These are phyloP conservation scores for Oligia strigilis DNA, from an alignment of 2,888 invertebrate species.

Conservation along the genomic window DNA sequence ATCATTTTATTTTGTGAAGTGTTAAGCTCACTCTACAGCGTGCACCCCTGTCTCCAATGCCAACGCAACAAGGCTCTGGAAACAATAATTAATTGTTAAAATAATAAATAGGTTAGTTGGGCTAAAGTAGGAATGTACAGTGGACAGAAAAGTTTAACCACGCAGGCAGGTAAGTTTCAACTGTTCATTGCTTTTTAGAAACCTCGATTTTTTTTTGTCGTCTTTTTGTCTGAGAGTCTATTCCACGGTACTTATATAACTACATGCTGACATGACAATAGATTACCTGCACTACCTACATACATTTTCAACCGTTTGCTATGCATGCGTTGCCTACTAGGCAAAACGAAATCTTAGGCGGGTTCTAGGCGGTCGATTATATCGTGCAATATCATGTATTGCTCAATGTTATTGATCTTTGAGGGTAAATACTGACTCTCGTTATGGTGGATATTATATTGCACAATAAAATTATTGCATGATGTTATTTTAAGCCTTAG, in stretches of 20 bases:
- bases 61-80: neutral
- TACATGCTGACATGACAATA: neutral
- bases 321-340: neutral
- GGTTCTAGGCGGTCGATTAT: neutral
- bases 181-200: too few species aligned
- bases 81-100: conserved; percentile 21
- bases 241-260: neutral
- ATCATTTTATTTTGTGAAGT: conserved; percentile 17
- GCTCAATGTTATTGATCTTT: neutral
- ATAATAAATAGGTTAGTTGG: conserved; percentile 1
- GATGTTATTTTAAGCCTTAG: too few species aligned
- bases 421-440: neutral
- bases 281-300: neutral
- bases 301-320: neutral
- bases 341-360: neutral
- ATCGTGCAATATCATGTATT: neutral
- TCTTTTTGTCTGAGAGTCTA: neutral
- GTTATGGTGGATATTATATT: neutral
- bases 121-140: neutral
- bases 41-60: conserved; percentile 12
- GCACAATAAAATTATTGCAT: neutral
- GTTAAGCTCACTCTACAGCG: conserved; percentile 14
- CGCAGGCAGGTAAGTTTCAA: neutral
- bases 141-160: neutral
- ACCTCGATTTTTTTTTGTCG: neutral